phyloP scores from a whole-genome alignment of 2,113 vertebrate species.

The Zosterops japonicus region DNA sequence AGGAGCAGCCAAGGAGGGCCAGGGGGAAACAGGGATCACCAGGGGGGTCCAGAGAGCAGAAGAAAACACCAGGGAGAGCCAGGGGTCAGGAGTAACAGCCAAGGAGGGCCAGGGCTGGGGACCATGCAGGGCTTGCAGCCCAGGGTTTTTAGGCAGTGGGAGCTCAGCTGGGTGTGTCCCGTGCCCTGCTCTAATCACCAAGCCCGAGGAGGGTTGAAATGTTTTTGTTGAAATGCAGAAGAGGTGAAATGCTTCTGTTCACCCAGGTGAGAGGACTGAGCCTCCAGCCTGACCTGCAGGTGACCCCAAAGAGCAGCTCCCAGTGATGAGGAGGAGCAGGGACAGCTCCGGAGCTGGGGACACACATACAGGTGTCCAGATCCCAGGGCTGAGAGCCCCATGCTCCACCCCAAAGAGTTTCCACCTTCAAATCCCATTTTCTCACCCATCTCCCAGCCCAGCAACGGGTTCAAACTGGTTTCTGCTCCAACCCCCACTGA shows the following conservation, averaged over 20 bases:
- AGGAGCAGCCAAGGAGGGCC: background rate
- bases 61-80: background rate
- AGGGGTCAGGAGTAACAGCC: background rate
- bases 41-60: background rate
- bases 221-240: background rate
- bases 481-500: background rate
- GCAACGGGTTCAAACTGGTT: fast-evolving
- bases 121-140: fast-evolving
- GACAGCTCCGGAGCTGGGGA: fast-evolving
- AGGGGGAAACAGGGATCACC: background rate
- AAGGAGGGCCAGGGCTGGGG: background rate
- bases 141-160: fast-evolving
- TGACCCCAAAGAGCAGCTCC: background rate
- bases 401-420: fast-evolving
- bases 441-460: background rate
- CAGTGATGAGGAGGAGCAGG: background rate
- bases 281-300: background rate
- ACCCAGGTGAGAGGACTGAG: background rate
- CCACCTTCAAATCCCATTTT: background rate
- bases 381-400: background rate
- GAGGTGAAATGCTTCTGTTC: background rate
- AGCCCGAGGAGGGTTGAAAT: background rate
- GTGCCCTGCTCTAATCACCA: fast-evolving
- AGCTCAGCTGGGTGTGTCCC: background rate
- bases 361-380: too few relatives aligned